These are phyloP conservation scores for Glomeris maerens DNA, from an alignment of 1,140 invertebrate species.

Conservation along the genomic window DNA sequence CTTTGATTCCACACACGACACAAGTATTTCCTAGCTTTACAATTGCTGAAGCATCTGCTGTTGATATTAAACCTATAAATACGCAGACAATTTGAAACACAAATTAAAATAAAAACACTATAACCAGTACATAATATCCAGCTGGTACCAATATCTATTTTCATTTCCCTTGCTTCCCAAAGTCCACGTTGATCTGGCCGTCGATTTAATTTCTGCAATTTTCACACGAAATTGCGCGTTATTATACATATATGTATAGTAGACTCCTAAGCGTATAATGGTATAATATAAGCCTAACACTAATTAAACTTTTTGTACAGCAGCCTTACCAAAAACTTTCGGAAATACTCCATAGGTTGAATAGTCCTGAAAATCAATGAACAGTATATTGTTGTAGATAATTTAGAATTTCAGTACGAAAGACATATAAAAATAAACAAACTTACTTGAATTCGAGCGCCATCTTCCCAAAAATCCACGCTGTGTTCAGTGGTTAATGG, in stretches of 20 bases:
- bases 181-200: neutral
- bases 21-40: constrained; percentile 56
- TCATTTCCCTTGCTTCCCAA: neutral
- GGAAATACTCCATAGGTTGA: neutral
- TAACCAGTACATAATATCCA: neutral
- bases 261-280: neutral
- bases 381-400: neutral
- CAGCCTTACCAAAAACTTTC: constrained; percentile 4
- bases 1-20: constrained; percentile 61
- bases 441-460: constrained; percentile 3
- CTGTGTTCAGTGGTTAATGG: no score
- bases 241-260: neutral
- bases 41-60: constrained; percentile 54
- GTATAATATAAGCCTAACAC: no score
- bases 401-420: neutral
- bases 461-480: no score
- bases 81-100: neutral
- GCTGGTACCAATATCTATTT: neutral
- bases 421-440: neutral
- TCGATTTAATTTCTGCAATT: neutral
- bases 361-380: neutral
- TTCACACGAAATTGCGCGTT: neutral
- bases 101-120: neutral
- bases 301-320: no score
- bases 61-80: constrained; percentile 40